Conservation (phyloP, 2,797 vertebrate genomes). For the Thamnophis elegans region DNA sequence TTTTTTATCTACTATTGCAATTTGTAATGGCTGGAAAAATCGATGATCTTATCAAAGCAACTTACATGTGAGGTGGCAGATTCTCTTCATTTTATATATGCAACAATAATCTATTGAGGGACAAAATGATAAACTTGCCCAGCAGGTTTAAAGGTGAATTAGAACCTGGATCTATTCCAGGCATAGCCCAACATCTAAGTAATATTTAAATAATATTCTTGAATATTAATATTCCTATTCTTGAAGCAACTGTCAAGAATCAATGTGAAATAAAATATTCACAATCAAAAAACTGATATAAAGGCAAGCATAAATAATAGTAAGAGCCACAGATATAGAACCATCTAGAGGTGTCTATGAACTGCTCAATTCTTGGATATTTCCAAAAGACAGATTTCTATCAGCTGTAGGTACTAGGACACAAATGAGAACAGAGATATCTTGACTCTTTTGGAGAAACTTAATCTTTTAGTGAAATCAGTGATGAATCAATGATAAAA, state of each 20-base stretch:
- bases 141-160: not conserved
- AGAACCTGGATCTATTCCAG: not conserved
- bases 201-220: not conserved
- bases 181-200: not conserved
- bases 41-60: not conserved
- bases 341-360: not conserved
- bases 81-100: not conserved
- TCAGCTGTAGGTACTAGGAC: not conserved
- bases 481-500: not conserved
- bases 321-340: not conserved
- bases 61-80: not conserved
- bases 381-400: not conserved
- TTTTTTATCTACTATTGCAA: not conserved
- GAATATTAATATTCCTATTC: too few relatives aligned
- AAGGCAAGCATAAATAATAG: not conserved
- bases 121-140: not conserved
- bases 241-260: not conserved
- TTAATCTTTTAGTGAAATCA: not conserved
- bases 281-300: not conserved
- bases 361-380: not conserved
- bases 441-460: not conserved
- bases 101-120: not conserved
- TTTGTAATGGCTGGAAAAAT: not conserved
- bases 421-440: not conserved
- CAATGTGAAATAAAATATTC: not conserved